A percentile compares a stretch with the other conserved stretches of the same genome.
Evolutionary conservation across 2,888 invertebrate species (phyloP).

Genomic region (Lottia gigantea): DNA sequence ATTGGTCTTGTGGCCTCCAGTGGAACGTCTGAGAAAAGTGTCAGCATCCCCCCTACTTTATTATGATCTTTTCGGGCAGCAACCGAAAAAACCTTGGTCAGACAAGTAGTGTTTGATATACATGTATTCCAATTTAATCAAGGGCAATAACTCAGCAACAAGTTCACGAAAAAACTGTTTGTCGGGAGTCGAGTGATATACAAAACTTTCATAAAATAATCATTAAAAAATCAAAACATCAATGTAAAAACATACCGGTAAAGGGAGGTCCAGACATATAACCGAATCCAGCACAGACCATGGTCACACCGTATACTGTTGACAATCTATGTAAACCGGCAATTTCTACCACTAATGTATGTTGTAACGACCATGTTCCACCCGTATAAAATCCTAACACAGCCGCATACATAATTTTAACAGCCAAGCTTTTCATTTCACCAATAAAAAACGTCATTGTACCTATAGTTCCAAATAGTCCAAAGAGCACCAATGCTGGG

Average conservation of each 20-base stretch:
- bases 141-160: too few species aligned
- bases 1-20: too few species aligned
- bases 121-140: too few species aligned
- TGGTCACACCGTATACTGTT: neutral
- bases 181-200: too few species aligned
- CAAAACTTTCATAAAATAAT: too few species aligned
- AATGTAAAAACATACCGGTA: neutral
- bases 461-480: neutral
- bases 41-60: too few species aligned
- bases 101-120: too few species aligned
- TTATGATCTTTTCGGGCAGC: too few species aligned
- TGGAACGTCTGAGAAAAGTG: too few species aligned
- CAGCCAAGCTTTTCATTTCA: neutral
- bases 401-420: neutral
- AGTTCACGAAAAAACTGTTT: too few species aligned
- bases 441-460: neutral
- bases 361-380: neutral
- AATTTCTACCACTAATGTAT: neutral
- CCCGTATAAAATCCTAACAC: neutral
- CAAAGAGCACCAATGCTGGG: neutral
- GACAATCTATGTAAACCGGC: neutral
- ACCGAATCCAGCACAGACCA: neutral
- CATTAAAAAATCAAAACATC: too few species aligned
- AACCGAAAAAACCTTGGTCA: too few species aligned
- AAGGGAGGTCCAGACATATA: neutral